Evolutionary conservation across 2,113 vertebrate species (phyloP).

Genomic region (Salvelinus sp.): DNA sequence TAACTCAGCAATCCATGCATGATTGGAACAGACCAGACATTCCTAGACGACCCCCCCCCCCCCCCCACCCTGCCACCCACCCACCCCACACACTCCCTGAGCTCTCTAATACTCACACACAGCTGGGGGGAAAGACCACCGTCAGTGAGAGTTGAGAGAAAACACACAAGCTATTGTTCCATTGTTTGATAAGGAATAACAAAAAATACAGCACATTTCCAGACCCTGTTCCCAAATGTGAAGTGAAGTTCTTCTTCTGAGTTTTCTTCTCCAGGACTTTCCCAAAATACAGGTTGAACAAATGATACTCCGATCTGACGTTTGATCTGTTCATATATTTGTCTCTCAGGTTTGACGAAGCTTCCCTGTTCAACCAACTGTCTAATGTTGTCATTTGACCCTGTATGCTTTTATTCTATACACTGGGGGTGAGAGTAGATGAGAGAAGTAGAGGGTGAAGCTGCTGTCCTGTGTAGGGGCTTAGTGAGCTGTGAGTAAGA

Average conservation of each 20-base stretch:
- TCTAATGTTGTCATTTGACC: constrained; percentile 41
- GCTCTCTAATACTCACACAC: background rate
- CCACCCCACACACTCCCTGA: background rate
- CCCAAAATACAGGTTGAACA: constrained; percentile 45
- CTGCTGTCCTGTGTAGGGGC: background rate
- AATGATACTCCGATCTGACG: constrained; percentile 16
- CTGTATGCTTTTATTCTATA: constrained; percentile 25
- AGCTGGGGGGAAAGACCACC: constrained; percentile 37
- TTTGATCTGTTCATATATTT: constrained; percentile 28
- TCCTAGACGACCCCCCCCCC: background rate
- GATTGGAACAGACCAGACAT: background rate
- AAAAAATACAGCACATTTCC: constrained; percentile 72
- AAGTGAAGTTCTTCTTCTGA: constrained; percentile 60
- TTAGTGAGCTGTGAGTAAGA: background rate
- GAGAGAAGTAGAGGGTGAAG: constrained; percentile 9
- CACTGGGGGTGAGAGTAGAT: constrained; percentile 29
- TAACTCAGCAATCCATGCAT: constrained; percentile 13
- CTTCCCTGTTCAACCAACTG: constrained; percentile 38
- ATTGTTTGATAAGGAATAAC: constrained; percentile 77
- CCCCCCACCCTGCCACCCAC: constrained; percentile 25
- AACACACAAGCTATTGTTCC: constrained; percentile 72
- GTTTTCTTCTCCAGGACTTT: constrained; percentile 52
- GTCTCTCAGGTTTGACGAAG: constrained; percentile 29
- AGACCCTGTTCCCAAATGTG: constrained; percentile 63
- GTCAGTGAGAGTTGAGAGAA: constrained; percentile 49